phyloP scores from a whole-genome alignment of 2,113 vertebrate genomes.

The Todiramphus saurophagus region DNA sequence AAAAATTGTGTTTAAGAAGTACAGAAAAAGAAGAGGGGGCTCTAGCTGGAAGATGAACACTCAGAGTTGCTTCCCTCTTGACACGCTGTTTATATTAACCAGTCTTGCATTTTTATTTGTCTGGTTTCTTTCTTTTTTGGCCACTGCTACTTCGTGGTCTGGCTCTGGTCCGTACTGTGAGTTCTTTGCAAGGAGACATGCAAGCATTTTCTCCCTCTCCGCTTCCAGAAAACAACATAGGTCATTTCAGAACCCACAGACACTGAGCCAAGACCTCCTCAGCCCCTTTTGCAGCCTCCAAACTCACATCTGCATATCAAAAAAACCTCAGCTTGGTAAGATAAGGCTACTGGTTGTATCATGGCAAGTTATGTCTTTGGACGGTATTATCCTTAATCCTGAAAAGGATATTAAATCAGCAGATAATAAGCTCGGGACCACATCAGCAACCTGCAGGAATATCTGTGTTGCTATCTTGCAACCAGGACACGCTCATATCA shows the following conservation, averaged over 20 bases:
- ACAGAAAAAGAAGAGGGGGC: background rate
- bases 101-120: background rate
- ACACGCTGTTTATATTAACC: constrained; percentile 1
- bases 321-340: background rate
- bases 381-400: background rate
- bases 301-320: background rate
- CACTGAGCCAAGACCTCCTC: background rate
- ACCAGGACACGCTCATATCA: background rate
- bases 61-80: background rate
- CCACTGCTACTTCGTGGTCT: background rate
- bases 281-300: background rate
- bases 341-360: background rate
- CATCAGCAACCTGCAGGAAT: background rate
- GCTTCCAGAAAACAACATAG: background rate
- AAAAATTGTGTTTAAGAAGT: rapidly evolving
- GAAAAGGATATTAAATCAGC: background rate
- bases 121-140: constrained; percentile 11
- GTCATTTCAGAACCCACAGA: background rate
- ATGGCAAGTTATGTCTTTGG: background rate
- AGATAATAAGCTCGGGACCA: background rate
- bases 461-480: background rate
- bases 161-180: background rate
- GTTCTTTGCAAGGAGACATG: background rate
- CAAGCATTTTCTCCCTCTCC: background rate
- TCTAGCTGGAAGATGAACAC: background rate